Evolutionary conservation across 2,797 vertebrate genomes (phyloP).

Genomic region (Chloroceryle inda): DNA sequence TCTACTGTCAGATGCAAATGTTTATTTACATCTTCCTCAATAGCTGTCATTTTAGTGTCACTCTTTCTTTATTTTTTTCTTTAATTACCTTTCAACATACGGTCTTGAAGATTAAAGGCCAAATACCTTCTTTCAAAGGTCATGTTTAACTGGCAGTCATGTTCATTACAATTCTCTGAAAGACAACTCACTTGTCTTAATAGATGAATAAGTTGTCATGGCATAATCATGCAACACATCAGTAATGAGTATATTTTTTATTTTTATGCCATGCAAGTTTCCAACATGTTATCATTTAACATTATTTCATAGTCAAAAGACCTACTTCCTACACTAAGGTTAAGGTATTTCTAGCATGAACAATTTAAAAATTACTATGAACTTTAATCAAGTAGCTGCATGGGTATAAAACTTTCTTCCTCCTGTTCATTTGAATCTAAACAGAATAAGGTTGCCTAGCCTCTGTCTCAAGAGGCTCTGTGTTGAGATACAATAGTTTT

Average conservation of each 20-base stretch:
- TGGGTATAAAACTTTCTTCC: background rate
- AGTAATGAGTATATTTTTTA: background rate
- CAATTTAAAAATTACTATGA: background rate
- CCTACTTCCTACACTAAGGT: background rate
- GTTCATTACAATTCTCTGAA: constrained; percentile 36
- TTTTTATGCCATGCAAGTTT: constrained; percentile 6
- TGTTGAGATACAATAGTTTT: background rate
- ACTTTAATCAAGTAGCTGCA: background rate
- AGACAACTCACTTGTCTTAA: constrained; percentile 3
- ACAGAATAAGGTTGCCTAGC: background rate
- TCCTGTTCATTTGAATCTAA: background rate
- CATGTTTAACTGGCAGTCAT: constrained; percentile 47
- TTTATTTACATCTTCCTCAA: constrained; percentile 36
- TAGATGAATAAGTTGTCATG: background rate
- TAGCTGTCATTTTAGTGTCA: background rate
- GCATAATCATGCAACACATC: background rate
- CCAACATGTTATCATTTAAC: constrained; percentile 6
- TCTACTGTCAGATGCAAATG: constrained; percentile 4
- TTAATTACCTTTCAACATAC: constrained; percentile 50
- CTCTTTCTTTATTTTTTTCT: constrained; percentile 32
- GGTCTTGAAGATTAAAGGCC: constrained; percentile 61
- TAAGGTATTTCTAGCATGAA: background rate
- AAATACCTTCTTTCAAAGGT: constrained; percentile 69
- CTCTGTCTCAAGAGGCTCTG: background rate
- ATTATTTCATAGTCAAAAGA: constrained; percentile 7